These are phyloP conservation scores for Anoplopoma fimbria DNA, from an alignment of 2,113 vertebrate genomes.

Conservation along the genomic window DNA sequence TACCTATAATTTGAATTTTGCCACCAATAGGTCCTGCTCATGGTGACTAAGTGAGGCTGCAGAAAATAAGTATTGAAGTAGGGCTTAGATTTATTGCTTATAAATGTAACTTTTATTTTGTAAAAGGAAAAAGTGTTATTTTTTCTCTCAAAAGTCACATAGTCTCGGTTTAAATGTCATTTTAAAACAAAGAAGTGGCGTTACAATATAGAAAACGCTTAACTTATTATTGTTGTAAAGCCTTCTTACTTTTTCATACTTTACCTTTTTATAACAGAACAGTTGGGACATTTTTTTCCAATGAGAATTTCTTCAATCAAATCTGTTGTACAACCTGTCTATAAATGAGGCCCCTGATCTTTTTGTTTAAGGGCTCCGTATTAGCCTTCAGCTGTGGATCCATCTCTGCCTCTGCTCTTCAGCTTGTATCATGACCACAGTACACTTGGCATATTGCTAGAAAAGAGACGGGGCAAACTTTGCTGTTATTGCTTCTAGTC, in stretches of 20 bases:
- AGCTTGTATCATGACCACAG: constrained; percentile 91
- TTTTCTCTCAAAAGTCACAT: constrained; percentile 4
- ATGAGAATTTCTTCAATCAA: constrained; percentile 46
- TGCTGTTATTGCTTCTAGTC: constrained; percentile 64
- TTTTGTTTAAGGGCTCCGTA: constrained; percentile 44
- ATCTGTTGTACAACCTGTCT: constrained; percentile 44
- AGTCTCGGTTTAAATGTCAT: constrained; percentile 30
- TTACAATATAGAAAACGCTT: not conserved
- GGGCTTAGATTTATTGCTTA: not conserved
- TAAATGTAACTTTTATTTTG: not conserved
- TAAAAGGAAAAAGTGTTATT: not conserved
- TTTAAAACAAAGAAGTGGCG: constrained; percentile 4
- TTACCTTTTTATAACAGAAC: constrained; percentile 1
- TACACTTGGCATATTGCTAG: constrained; percentile 84
- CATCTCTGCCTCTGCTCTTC: constrained; percentile 68
- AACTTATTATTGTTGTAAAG: not conserved
- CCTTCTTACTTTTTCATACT: not conserved
- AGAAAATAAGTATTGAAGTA: not conserved
- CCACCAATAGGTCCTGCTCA: not conserved
- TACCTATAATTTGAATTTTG: not conserved
- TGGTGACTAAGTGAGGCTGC: no score
- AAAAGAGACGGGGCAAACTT: constrained; percentile 62
- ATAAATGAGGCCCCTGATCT: constrained; percentile 67
- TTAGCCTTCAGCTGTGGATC: constrained; percentile 48
- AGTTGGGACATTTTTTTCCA: constrained; percentile 14